Evolutionary conservation across 2,113 vertebrate species (phyloP).

Genomic region (Aegypius monachus): DNA sequence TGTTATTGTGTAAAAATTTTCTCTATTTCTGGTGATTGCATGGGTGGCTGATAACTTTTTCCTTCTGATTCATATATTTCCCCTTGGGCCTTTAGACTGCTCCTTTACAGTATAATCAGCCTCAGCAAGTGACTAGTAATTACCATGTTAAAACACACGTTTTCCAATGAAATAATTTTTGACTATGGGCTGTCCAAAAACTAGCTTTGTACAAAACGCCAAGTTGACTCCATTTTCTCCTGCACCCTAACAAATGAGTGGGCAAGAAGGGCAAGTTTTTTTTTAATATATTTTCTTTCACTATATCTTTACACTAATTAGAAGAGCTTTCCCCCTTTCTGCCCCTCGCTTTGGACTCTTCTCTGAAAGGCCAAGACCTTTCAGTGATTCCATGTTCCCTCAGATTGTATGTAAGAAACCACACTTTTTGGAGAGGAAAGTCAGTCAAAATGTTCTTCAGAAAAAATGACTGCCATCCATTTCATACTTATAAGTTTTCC

Average conservation of each 20-base stretch:
- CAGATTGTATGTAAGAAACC: not conserved
- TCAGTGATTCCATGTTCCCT: not conserved
- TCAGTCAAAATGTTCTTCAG: not conserved
- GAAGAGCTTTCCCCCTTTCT: not conserved
- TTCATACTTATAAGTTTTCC: not conserved
- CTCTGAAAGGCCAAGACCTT: not conserved
- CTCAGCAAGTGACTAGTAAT: not conserved
- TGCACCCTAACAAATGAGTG: not conserved
- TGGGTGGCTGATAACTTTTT: not conserved
- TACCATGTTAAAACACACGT: not conserved
- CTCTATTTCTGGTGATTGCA: not conserved
- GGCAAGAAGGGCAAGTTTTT: not conserved
- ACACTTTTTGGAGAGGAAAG: not conserved
- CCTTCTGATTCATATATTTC: not conserved
- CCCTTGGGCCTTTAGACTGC: not conserved
- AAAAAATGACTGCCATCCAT: not conserved
- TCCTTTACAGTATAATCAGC: not conserved
- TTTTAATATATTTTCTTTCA: not conserved
- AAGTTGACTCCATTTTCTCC: not conserved
- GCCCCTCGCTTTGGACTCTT: not conserved
- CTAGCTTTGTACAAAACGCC: not conserved
- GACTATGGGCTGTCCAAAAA: not conserved
- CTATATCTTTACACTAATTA: not conserved
- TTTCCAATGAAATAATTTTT: not conserved
- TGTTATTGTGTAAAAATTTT: not conserved